Evolutionary conservation across 2,113 vertebrate species (phyloP), one percentile per base, ranked within the genome.

Genomic region (Trematomus loennbergii): DNA sequence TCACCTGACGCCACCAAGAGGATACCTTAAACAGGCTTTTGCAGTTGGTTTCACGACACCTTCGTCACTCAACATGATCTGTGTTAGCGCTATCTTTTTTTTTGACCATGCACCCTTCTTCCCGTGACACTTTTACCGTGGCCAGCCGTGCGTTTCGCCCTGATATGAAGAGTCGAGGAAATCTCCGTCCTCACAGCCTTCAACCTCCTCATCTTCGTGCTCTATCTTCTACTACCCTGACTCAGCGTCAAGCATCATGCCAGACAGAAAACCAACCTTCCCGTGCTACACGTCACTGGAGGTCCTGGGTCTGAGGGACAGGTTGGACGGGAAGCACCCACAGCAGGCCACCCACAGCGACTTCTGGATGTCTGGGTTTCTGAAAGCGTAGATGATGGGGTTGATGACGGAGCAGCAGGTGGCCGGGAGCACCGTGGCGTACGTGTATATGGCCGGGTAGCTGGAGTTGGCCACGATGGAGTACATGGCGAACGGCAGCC

Each of bases 281-380:
- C 55, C 65, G 36, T 68, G 89, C 91, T 96, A 98, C 89, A 98
- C 97, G 0, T 98, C 96, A 54, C 97, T 97, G 91, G 97, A 97
- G 85, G 97, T 96, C 93, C 96, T 94, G 78, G 97, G 95, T 64
- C 97, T 89, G 82, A 96, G 92, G 36, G 96, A 95, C 85, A 97
- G 93, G 60, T 95, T 95, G 81, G 96, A 92, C 0, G 96, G 96
- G 75, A 96, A 52, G 46, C 97, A 97, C 0, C 96, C 96, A n/a
- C 97, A 97, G 86, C 97, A 97, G 33, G 96, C 96, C 84, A 97
- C 87, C 96, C 96, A 96, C 29, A 98, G 95, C 1, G 97, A 96
- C 85, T 97, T 97, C 94, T 97, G 97, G 85, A 98, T 96, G 89
- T 98, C 97, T 0, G 97, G 97, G 91, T 97, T 97, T 4, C 97